Evolutionary conservation across 2,113 vertebrate genomes (phyloP).

Genomic region (Lamprologus ornatipinnis): DNA sequence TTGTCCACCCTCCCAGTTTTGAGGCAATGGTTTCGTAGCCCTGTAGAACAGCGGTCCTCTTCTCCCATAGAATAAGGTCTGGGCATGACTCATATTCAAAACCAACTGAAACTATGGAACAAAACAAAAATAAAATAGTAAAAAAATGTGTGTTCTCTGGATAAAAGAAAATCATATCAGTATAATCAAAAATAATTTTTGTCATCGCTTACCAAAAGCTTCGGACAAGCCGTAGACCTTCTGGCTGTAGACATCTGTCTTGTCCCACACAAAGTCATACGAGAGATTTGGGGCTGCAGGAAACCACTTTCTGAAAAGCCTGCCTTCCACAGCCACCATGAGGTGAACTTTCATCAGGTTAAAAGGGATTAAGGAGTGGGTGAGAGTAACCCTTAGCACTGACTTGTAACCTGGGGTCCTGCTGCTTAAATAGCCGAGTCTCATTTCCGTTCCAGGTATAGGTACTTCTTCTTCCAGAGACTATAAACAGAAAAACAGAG

Average conservation of each 20-base stretch:
- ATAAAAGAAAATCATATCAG: background rate
- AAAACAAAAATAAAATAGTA: background rate
- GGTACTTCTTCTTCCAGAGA: slow-evolving; percentile 87
- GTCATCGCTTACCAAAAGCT: slow-evolving; percentile 82
- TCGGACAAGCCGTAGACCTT: slow-evolving; percentile 94
- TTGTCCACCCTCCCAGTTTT: slow-evolving; percentile 91
- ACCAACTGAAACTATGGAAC: slow-evolving; percentile 86
- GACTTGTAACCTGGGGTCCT: slow-evolving; percentile 93
- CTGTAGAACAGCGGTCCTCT: slow-evolving; percentile 90
- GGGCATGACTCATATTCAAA: slow-evolving; percentile 98
- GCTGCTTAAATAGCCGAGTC: slow-evolving; percentile 90
- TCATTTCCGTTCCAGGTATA: slow-evolving; percentile 86
- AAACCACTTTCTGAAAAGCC: slow-evolving; percentile 96
- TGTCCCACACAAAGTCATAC: slow-evolving; percentile 97
- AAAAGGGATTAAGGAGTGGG: slow-evolving; percentile 88
- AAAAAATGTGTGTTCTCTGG: background rate
- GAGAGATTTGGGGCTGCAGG: slow-evolving; percentile 86
- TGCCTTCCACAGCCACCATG: slow-evolving; percentile 93
- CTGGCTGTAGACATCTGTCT: slow-evolving; percentile 95
- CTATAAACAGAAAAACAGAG: slow-evolving; percentile 58
- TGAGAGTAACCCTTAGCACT: slow-evolving; percentile 87
- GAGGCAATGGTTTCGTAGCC: slow-evolving; percentile 92
- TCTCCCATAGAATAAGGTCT: slow-evolving; percentile 96
- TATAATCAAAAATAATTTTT: background rate
- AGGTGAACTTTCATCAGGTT: slow-evolving; percentile 99